phyloP scores from a whole-genome alignment of 2,113 vertebrate genomes.

The Tyrannus savana region DNA sequence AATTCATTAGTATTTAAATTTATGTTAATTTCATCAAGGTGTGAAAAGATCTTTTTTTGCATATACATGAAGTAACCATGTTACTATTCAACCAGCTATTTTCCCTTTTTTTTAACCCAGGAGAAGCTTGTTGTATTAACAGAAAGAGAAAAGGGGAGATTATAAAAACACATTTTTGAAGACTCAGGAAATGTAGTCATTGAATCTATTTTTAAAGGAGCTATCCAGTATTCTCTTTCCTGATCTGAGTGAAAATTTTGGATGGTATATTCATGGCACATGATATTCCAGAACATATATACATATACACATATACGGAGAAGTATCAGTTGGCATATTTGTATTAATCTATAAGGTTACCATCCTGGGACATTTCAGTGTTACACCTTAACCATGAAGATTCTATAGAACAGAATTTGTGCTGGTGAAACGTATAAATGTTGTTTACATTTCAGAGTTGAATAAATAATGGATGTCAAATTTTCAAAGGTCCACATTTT shows the following conservation, averaged over 20 bases:
- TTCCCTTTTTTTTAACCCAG: neutral
- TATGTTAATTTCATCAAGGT: conserved; percentile 82
- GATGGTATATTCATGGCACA: neutral
- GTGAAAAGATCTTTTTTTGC: conserved; percentile 79
- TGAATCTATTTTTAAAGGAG: neutral
- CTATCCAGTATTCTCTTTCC: neutral
- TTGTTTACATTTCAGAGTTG: neutral
- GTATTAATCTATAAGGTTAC: neutral
- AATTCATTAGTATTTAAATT: conserved; percentile 80
- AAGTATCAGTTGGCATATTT: neutral
- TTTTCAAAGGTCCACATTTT: neutral
- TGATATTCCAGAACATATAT: neutral
- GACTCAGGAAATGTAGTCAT: neutral
- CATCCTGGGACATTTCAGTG: neutral
- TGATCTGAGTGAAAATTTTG: neutral
- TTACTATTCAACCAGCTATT: conserved; percentile 69
- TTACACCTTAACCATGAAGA: neutral
- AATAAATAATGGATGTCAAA: neutral
- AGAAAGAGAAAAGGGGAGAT: conserved; percentile 4
- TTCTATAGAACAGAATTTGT: neutral
- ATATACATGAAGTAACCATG: conserved; percentile 78
- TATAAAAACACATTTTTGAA: neutral
- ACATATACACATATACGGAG: neutral
- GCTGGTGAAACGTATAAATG: neutral
- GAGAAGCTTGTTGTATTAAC: conserved; percentile 56